Evolutionary conservation across 2,888 invertebrate species (phyloP), one percentile per base, ranked within the genome.

Genomic region (Entomobrya multifasciata): DNA sequence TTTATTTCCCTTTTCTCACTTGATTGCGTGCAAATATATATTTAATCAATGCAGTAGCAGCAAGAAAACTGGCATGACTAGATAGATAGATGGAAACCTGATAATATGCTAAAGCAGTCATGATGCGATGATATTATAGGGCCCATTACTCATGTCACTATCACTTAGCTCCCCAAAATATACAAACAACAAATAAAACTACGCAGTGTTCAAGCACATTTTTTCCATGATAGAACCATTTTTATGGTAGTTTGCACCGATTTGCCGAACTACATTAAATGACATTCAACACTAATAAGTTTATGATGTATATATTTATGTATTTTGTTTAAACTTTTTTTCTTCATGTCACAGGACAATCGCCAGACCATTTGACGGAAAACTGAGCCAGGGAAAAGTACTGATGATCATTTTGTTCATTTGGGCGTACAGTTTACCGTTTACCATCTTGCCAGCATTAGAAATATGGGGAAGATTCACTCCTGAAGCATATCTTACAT

Each of bases 401-500:
- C 92, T 96, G 65, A 92, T 96, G 60, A 95, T 97, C 94, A 94
- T 96, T 17, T 92, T 95, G 0, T 93, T 95, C 72, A 94, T 96
- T 87, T 97, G 97, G 95, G 92, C 44, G 49, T 97, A 96, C 92
- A 94, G 95, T 0, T 94, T 96, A n/a, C 97, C 97, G 0, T 97
- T 96, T 95, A 95, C 95, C 0, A 92, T 96, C 47, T 93, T 97
- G 91, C 97, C 97, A 0, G 93, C 95, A 8, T 94, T 96, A 81
- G 95, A 96, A 92, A 94, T 96, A 49, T 98, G 97, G 97, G 96
- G 97, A n/a, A 93, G 96, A 92, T 97, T 94, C 92, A 96, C 95
- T 57, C 97, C 97, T 92, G 96, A 97, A 94, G 97, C 97, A n/a
- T 97, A 95, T 92, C 93, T 97, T 90, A 97, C 97, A 10, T 96